Evolutionary conservation across 1,140 invertebrate species (phyloP).

Genomic region (Drosophila parabipectinata): DNA sequence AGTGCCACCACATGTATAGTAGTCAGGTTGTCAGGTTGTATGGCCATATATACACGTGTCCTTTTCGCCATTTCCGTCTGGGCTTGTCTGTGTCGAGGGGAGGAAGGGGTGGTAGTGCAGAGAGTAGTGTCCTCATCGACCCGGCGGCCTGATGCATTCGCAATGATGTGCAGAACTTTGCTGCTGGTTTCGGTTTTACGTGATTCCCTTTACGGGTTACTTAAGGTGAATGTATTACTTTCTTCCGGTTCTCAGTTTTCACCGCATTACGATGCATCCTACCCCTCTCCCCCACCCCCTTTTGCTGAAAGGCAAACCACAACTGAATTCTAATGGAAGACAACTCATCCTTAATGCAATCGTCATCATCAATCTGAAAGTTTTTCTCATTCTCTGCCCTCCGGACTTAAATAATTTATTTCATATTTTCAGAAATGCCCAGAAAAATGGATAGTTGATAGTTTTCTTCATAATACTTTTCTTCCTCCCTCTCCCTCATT

Average conservation of each 20-base stretch:
- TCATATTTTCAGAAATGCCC: too few species aligned
- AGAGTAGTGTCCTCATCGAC: too few species aligned
- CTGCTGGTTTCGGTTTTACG: constrained; percentile 34
- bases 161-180: constrained; percentile 51
- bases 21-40: constrained; percentile 23
- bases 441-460: too few species aligned
- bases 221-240: constrained; percentile 64
- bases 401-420: too few species aligned
- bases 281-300: not conserved
- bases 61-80: constrained; percentile 39
- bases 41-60: constrained; percentile 40
- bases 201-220: constrained; percentile 44
- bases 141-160: constrained; percentile 32
- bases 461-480: too few species aligned
- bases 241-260: constrained; percentile 34
- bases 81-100: constrained; percentile 1
- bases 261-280: constrained; percentile 34
- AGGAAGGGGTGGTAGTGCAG: too few species aligned
- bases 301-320: constrained; percentile 17
- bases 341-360: constrained; percentile 29
- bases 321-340: constrained; percentile 34
- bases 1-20: constrained; percentile 10
- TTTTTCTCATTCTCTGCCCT: not conserved
- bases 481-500: not conserved
- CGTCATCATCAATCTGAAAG: constrained; percentile 17